Base-by-base conservation (phyloP, 2,797 vertebrate species). In the Oryzias sinensis region DNA sequence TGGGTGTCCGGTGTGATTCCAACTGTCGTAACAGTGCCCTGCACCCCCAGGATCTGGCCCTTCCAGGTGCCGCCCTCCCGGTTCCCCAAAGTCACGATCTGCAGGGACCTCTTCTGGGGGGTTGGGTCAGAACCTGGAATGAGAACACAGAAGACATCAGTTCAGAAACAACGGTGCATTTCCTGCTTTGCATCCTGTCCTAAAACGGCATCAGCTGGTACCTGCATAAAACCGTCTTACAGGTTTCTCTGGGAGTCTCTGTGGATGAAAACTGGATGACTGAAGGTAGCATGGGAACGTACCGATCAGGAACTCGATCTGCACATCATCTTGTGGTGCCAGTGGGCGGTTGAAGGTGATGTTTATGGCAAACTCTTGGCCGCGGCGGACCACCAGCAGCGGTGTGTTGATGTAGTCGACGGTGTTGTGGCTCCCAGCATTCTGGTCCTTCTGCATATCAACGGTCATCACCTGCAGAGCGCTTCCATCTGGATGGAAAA, bases 221-320 rank as follows among this genome's bases (percentile, higher is more conserved):
- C 33, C 33, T 37, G 33, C 9, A 13, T 37, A 1, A 37, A 11
- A 37, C 9, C 33, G 2, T 37, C 9, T 37, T 4, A 3, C 9
- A 37, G 33, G 33, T 37, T 37, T 37, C 33, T 37, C 1, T 13
- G 33, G 33, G 33, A 27, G 5, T 27, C 27, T 27, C 27, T 27
- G 20, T 22, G 27, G 27, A 27, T 27, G 7, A 27, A 27, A 27
- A 7, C 27, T 27, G 27, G 25, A 6, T 27, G 25, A 27, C 25
- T 27, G 25, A 27, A 27, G 27, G 27, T 27, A 6, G 5, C 4
- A 6, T 7, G 37, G 11, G 6, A 27, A 90, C 94, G 92, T 81
- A 97, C 96, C 96, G 46, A 97, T 96, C 59, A 92, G 65, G 60
- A 93, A 96, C 68, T 98, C 95, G 11, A 97, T 6, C 79, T 93